Percentiles rank a stretch among this genome's conserved stretches.
Conservation (phyloP, 1,140 invertebrate genomes). For the Drosophila persimilis region DNA sequence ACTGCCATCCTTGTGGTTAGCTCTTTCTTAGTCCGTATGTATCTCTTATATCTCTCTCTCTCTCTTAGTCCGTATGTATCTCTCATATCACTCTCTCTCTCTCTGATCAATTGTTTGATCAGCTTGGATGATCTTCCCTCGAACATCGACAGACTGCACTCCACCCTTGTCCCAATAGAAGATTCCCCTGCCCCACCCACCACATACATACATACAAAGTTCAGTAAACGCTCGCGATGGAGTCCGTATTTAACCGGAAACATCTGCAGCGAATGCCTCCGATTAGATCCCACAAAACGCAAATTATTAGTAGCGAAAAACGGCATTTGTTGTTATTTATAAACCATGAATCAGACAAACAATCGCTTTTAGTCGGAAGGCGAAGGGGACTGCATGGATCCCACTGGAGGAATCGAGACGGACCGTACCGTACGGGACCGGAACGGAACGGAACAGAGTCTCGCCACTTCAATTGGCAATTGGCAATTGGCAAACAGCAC, state of each 20-base stretch:
- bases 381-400: conserved; percentile 33
- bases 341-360: conserved; percentile 63
- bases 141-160: conserved; percentile 3
- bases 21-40: too few relatives aligned
- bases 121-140: conserved; percentile 22
- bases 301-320: conserved; percentile 64
- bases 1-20: background rate
- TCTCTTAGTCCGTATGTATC: too few relatives aligned
- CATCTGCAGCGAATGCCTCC: conserved; percentile 54
- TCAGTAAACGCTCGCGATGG: conserved; percentile 54
- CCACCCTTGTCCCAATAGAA: conserved; percentile 22
- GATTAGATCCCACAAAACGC: conserved; percentile 62
- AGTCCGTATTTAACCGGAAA: conserved; percentile 61
- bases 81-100: conserved; percentile 7
- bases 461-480: conserved; percentile 52
- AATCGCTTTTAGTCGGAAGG: conserved; percentile 60
- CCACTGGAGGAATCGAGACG: conserved; percentile 9
- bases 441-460: conserved; percentile 5
- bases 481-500: conserved; percentile 33
- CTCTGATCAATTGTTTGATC: conserved; percentile 25
- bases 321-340: conserved; percentile 50
- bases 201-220: conserved; percentile 35
- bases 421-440: conserved; percentile 2
- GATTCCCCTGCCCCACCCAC: background rate
- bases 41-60: too few relatives aligned